Base-by-base conservation (phyloP, 1,140 invertebrate species). In the Ericerus pela region DNA sequence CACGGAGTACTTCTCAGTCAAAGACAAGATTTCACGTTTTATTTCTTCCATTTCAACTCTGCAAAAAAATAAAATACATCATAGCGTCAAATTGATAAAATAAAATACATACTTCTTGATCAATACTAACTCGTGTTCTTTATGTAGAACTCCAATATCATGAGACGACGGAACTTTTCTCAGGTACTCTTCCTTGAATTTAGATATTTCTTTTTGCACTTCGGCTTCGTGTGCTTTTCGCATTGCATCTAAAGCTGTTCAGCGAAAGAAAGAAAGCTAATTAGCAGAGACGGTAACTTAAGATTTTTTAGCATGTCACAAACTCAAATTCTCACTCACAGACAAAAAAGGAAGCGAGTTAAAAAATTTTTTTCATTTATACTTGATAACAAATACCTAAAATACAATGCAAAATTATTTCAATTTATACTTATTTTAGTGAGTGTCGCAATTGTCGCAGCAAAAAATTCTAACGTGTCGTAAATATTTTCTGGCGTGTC, bases 211-310 rank as follows among this genome's bases (percentile, higher is more conserved):
- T 51, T 82, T 79, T 62, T 90, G 82, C 22, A 94, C 84, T 67
- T 95, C 89, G 59, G 81, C 84, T 70, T 93, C 86, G 68, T 95
- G 90, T 1, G 88, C 88, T 68, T 93, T 91, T 36, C 87, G 76
- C 82, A 95, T 91, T 2, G 88, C 88, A 68, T 95, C 90, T 54
- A 95, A 69, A 14, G 90, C 89, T 59, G 80, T n/a, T n/a, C n/a
- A n/a, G n/a, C n/a, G n/a, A n/a, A n/a, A n/a, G n/a, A n/a, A n/a
- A n/a, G n/a, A n/a, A n/a, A n/a, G n/a, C n/a, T n/a, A n/a, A n/a
- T n/a, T n/a, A n/a, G n/a, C n/a, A n/a, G n/a, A n/a, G n/a, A n/a
- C n/a, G n/a, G n/a, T n/a, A n/a, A n/a, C n/a, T n/a, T n/a, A n/a
- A n/a, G n/a, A n/a, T n/a, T n/a, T n/a, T n/a, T n/a, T n/a, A n/a